Conservation (phyloP, 2,888 invertebrate species). For the Drosophila mercatorum region DNA sequence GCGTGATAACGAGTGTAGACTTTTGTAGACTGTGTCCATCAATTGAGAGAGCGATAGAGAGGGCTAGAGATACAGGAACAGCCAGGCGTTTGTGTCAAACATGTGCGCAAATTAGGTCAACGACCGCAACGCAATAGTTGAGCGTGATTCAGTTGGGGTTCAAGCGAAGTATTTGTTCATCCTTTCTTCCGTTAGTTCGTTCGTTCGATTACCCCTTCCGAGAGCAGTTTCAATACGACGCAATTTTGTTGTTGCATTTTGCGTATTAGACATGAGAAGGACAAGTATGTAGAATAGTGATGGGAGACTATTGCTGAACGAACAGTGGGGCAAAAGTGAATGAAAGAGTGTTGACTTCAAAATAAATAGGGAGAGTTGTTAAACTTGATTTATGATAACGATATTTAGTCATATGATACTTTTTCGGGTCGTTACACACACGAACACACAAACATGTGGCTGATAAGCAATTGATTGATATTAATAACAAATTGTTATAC, state of each 20-base stretch:
- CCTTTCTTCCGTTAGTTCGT: conserved; percentile 6
- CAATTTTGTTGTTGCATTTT: conserved; percentile 47
- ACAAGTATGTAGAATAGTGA: conserved; percentile 17
- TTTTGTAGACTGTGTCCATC: conserved; percentile 15
- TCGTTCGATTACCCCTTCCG: conserved; percentile 18
- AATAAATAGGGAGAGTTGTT: no score
- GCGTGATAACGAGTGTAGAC: conserved; percentile 5
- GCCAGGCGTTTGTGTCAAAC: conserved; percentile 21
- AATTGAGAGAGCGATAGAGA: conserved; percentile 29
- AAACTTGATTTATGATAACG: background rate
- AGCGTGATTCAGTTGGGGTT: conserved; percentile 13
- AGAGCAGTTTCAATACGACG: conserved; percentile 51
- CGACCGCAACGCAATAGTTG: conserved; percentile 77
- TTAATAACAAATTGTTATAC: conserved; percentile 43
- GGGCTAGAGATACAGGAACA: conserved; percentile 15
- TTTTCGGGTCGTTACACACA: background rate
- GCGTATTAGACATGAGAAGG: conserved; percentile 46
- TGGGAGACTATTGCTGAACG: conserved; percentile 20
- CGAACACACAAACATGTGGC: conserved; percentile 41
- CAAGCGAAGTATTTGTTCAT: conserved; percentile 11
- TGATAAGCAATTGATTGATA: conserved; percentile 35
- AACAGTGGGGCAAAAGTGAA: background rate
- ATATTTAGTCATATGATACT: background rate
- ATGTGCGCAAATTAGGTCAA: conserved; percentile 79
- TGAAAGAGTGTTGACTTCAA: background rate